phyloP scores from a whole-genome alignment of 2,888 invertebrate species.

The Metalampra italica region DNA sequence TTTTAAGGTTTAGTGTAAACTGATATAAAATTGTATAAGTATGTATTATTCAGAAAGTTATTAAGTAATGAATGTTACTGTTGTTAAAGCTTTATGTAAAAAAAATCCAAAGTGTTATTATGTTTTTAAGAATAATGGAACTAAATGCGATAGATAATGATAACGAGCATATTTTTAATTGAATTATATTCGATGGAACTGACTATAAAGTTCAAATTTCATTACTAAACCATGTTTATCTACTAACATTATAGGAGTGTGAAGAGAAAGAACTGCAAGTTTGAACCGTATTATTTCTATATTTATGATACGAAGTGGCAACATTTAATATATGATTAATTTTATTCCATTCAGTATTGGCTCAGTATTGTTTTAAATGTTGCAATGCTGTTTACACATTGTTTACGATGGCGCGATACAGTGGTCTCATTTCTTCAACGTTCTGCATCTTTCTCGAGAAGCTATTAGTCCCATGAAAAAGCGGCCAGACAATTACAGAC shows the following conservation, averaged over 20 bases:
- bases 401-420: neutral
- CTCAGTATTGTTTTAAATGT: slow-evolving; percentile 54
- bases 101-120: slow-evolving; percentile 76
- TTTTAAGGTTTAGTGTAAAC: slow-evolving; percentile 37
- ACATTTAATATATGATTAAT: slow-evolving; percentile 24
- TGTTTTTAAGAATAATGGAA: slow-evolving; percentile 59
- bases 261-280: neutral
- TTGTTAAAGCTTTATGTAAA: slow-evolving; percentile 75
- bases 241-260: slow-evolving; percentile 3
- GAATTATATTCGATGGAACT: slow-evolving; percentile 16
- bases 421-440: too few species aligned
- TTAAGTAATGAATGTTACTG: slow-evolving; percentile 67
- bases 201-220: slow-evolving; percentile 5
- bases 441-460: neutral
- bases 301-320: neutral
- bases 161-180: slow-evolving; percentile 20
- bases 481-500: too few species aligned
- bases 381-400: slow-evolving; percentile 23
- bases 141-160: slow-evolving; percentile 14
- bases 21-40: slow-evolving; percentile 46
- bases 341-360: slow-evolving; percentile 59
- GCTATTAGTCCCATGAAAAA: too few species aligned
- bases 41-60: slow-evolving; percentile 56
- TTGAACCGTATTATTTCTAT: slow-evolving; percentile 3
- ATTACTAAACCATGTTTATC: slow-evolving; percentile 1